Evolutionary conservation across 2,888 invertebrate genomes (phyloP).

Genomic region (Drosophila affinis): DNA sequence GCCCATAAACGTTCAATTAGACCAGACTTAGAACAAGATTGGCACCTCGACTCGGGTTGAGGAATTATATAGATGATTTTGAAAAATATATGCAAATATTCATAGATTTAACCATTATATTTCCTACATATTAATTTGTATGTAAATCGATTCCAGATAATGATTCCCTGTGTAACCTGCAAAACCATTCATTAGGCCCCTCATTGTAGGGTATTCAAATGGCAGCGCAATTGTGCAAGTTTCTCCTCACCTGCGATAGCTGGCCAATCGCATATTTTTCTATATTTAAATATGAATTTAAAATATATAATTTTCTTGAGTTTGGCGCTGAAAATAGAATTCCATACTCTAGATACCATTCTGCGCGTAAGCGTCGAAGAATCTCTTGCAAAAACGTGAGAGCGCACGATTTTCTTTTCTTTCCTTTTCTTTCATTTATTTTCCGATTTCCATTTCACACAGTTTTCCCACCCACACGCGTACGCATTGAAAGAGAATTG

Average conservation of each 20-base stretch:
- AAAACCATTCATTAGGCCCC: no score
- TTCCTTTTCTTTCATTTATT: conserved; percentile 28
- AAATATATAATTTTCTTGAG: conserved; percentile 24
- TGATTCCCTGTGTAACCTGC: no score
- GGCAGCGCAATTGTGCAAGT: background rate
- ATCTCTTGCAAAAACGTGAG: conserved; percentile 75
- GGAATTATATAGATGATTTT: background rate
- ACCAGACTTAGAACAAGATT: background rate
- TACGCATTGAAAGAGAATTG: conserved; percentile 22
- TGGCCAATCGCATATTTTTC: conserved; percentile 42
- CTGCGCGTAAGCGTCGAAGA: conserved; percentile 64
- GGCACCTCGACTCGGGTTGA: no score
- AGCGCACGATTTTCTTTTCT: conserved; percentile 50
- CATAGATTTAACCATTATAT: background rate
- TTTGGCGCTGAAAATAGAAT: conserved; percentile 59
- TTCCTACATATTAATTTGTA: no score
- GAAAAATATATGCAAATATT: background rate
- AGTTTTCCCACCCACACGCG: conserved; percentile 26
- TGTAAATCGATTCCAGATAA: no score
- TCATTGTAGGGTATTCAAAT: conserved; percentile 36
- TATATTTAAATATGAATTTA: conserved; percentile 29
- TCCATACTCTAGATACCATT: conserved; percentile 59
- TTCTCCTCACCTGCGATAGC: conserved; percentile 56
- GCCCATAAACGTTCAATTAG: background rate
- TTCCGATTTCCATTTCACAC: conserved; percentile 30